phyloP scores from a whole-genome alignment of 2,888 invertebrate species.

The Noctua fimbriata region DNA sequence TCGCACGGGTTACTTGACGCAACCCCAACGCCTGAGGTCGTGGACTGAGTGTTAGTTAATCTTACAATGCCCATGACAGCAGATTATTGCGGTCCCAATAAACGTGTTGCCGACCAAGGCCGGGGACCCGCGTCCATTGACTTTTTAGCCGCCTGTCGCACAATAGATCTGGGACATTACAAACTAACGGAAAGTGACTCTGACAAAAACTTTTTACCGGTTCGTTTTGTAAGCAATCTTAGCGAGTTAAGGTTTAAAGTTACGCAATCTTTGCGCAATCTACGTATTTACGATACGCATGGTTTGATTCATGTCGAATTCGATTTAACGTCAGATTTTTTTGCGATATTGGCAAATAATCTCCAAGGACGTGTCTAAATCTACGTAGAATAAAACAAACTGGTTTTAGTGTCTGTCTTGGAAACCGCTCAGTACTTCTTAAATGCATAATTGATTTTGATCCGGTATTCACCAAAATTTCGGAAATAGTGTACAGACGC shows the following conservation, averaged over 20 bases:
- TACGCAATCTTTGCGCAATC: neutral
- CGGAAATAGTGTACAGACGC: neutral
- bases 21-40: neutral
- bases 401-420: neutral
- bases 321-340: neutral
- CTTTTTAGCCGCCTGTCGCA: conserved; percentile 35
- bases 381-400: neutral
- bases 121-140: conserved; percentile 25
- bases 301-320: conserved; percentile 11
- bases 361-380: neutral
- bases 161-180: conserved; percentile 41
- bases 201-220: conserved; percentile 16
- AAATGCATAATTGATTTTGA: neutral
- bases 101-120: conserved; percentile 21
- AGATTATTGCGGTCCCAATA: conserved; percentile 32
- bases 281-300: conserved; percentile 19
- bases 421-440: neutral
- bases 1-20: neutral
- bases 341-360: neutral
- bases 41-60: neutral
- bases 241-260: neutral
- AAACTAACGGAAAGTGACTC: conserved; percentile 15
- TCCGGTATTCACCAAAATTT: too few relatives aligned
- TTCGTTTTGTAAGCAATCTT: conserved; percentile 3
- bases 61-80: conserved; percentile 30